Evolutionary conservation across 1,140 invertebrate genomes (phyloP).

Genomic region (Homalodisca vitripennis): DNA sequence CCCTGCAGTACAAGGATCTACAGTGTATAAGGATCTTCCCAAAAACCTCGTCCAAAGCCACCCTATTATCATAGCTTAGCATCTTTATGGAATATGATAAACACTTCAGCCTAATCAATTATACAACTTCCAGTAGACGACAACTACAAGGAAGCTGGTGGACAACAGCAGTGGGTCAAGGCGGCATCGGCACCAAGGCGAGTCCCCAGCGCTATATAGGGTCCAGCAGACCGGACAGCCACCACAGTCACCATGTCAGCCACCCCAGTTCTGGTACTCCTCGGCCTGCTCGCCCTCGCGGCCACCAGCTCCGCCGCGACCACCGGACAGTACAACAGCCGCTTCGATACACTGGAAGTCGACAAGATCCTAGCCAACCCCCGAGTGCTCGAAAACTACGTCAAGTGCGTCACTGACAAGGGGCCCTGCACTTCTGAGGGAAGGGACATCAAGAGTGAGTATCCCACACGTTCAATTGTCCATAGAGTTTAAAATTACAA

Average conservation of each 20-base stretch:
- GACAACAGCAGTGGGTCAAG: background rate
- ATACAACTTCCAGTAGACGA: no score
- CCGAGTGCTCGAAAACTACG: constrained; percentile 61
- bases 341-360: constrained; percentile 64
- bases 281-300: constrained; percentile 36
- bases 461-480: no score
- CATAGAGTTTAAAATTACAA: no score
- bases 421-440: constrained; percentile 69
- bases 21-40: no score
- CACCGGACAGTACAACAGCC: constrained; percentile 51
- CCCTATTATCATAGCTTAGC: no score
- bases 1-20: no score
- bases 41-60: no score
- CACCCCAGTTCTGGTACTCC: background rate
- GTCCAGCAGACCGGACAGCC: background rate
- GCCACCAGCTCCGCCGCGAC: constrained; percentile 46
- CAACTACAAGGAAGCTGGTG: no score
- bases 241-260: background rate
- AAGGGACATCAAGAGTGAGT: constrained; percentile 65
- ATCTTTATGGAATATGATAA: no score
- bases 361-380: constrained; percentile 64
- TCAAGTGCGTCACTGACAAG: constrained; percentile 64
- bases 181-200: background rate
- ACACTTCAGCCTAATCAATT: no score
- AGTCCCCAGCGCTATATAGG: background rate